Base-by-base conservation (phyloP, 2,888 invertebrate species). In the Scotopteryx bipunctaria region DNA sequence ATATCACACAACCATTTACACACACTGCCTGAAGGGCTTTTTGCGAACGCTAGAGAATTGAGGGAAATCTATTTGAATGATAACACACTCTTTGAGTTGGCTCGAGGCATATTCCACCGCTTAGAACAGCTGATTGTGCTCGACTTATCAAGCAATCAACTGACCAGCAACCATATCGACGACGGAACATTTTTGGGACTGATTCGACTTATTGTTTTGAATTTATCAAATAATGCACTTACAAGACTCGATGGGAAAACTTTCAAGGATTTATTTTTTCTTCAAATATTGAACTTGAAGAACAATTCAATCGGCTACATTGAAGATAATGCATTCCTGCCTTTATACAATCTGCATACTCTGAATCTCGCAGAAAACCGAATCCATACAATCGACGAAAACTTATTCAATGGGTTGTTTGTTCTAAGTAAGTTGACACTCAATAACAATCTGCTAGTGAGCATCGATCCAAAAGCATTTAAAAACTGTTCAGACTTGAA, bases 251-350 rank as follows among this genome's bases (percentile, higher is more conserved):
- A 96, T 68, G 94, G 94, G 9, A 93, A 93, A 66, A 96, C 96
- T 42, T 97, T 97, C 82, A 96, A 96, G 81, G 96, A 97, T 76
- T 87, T 97, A 58, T 95, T 95, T 76, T 95, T 96, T 73, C 90
- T 97, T 48, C 96, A 97, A 91, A 96, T 96, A 59, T 91, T 97
- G 48, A 95, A 96, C 79, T 91, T 97, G 67, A 93, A 95, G 69
- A 96, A 96, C 78, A 97, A 97, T 77, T 95, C 95, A 5, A 95
- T 97, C 69, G 95, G 95, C n/a, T 95, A 95, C 72, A 94, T 97
- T 62, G 96, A 96, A 89, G 95, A 96, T 70, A 95, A 96, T 73
- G 95, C 97, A 36, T 97, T 98, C 73, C 80, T 95, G 71, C 96
- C 97, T 0, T 91, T 98, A 38, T 96, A 97, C 84, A 97, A 97